phyloP scores from a whole-genome alignment of 2,113 vertebrate genomes.

The Halichoeres trimaculatus region DNA sequence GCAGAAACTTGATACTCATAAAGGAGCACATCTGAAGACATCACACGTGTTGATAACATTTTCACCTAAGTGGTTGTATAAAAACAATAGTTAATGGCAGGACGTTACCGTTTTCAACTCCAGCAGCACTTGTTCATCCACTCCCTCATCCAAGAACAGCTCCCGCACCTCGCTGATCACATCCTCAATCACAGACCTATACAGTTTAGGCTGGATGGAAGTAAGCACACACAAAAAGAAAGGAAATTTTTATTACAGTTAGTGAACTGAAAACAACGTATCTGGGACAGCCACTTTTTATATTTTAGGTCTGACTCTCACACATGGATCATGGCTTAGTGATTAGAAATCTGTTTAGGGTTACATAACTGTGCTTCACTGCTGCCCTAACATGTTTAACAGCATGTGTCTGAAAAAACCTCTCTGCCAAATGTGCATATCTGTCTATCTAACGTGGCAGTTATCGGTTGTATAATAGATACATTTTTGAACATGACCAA shows the following conservation, averaged over 20 bases:
- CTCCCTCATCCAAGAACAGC: slow-evolving; percentile 97
- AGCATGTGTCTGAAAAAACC: background rate
- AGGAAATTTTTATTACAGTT: background rate
- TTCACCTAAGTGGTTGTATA: background rate
- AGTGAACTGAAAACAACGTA: background rate
- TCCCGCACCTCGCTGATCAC: slow-evolving; percentile 98
- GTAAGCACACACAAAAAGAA: slow-evolving; percentile 12
- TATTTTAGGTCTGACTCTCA: background rate
- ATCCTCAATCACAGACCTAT: slow-evolving; percentile 97
- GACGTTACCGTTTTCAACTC: slow-evolving; percentile 94
- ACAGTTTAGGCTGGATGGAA: slow-evolving; percentile 91
- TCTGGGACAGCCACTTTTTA: background rate
- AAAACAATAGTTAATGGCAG: background rate
- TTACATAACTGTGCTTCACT: background rate
- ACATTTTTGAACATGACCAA: background rate
- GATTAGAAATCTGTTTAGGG: background rate
- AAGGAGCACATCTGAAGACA: too few species aligned
- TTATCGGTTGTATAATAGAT: background rate
- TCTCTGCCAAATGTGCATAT: background rate
- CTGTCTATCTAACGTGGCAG: background rate
- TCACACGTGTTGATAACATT: background rate
- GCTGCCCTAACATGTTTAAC: background rate
- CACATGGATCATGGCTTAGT: background rate
- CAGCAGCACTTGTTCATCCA: slow-evolving; percentile 97
- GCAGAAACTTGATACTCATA: too few species aligned